Evolutionary conservation across 2,888 invertebrate species (phyloP).

Genomic region (Chaitophorus viminalis): DNA sequence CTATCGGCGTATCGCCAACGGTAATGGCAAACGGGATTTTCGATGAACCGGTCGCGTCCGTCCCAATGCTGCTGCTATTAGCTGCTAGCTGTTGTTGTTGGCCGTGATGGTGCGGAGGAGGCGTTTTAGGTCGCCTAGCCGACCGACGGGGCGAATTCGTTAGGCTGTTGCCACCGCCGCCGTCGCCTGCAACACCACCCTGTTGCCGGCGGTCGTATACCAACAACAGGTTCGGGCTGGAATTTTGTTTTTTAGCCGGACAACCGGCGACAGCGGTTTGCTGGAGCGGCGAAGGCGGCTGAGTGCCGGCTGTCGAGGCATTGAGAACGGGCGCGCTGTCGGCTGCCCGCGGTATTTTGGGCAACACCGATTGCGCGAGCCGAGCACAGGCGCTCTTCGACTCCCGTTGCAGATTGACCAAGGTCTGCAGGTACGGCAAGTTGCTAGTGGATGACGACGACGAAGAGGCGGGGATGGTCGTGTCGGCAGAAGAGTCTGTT

Average conservation of each 20-base stretch:
- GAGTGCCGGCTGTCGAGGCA: background rate
- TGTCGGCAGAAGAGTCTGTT: background rate
- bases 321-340: background rate
- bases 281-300: constrained; percentile 7
- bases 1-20: constrained; percentile 55
- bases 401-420: constrained; percentile 52
- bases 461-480: background rate
- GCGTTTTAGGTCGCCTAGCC: constrained; percentile 44
- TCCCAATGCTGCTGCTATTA: background rate
- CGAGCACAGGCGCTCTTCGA: constrained; percentile 54
- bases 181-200: background rate
- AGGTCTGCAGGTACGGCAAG: constrained; percentile 57
- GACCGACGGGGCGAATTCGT: constrained; percentile 57
- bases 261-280: constrained; percentile 31
- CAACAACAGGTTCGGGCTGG: constrained; percentile 63
- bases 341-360: constrained; percentile 56
- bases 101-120: constrained; percentile 17
- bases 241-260: constrained; percentile 63
- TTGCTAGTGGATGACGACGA: constrained; percentile 39
- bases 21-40: constrained; percentile 58
- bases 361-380: constrained; percentile 60
- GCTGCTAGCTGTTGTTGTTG: constrained; percentile 6
- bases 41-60: background rate
- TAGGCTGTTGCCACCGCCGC: constrained; percentile 19
- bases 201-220: constrained; percentile 45